Evolutionary conservation across 2,888 invertebrate species (phyloP), one percentile per base, ranked within the genome.

Genomic region (Prostheceraeus crozeri): DNA sequence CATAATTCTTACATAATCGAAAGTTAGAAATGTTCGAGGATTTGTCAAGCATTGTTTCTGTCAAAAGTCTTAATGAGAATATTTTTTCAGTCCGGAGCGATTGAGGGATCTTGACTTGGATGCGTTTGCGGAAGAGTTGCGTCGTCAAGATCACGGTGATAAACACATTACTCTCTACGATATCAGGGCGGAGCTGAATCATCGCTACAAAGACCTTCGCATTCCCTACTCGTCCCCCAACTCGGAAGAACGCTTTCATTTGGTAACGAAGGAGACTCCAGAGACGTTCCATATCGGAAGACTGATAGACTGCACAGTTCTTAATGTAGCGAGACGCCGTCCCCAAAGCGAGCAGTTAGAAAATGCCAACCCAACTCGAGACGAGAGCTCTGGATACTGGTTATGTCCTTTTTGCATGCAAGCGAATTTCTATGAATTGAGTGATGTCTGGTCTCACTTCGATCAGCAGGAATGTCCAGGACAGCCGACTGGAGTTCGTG

Each of bases 371-470:
- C 94, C 94, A 0, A 87, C 90, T 40, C 82, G 90, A 66, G 89
- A 91, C 71, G 91, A 93, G 62, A 88, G 89, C 69, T 89, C 89
- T 4, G 89, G 89, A 0, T 79, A 91, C 35, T 96, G 94, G 94
- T 89, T 91, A 73, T 96, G 96, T 79, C 93, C 93, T 0, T 93
- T 94, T 78, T 96, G 96, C 79, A 81, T 87, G 67, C 89, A 90
- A 73, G 89, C 89, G 72, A 90, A 93, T 76, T 93, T 96, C 70
- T 87, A 89, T 0, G 94, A 94, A 73, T 79, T 57, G n/a, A 57
- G 40, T 27, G 40, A 80, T 79, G 93, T 94, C 51, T 96, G 94
- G 94, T 90, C 89, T 77, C 94, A 96, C 76, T 94, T 94, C 79
- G 94, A 96, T 77, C 87, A 89, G 1, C 89, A 87, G 27, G 76